A percentile compares a stretch with the other conserved stretches of the same genome.
phyloP scores from a whole-genome alignment of 2,797 vertebrate species.

The Cephalopachus bancanus region DNA sequence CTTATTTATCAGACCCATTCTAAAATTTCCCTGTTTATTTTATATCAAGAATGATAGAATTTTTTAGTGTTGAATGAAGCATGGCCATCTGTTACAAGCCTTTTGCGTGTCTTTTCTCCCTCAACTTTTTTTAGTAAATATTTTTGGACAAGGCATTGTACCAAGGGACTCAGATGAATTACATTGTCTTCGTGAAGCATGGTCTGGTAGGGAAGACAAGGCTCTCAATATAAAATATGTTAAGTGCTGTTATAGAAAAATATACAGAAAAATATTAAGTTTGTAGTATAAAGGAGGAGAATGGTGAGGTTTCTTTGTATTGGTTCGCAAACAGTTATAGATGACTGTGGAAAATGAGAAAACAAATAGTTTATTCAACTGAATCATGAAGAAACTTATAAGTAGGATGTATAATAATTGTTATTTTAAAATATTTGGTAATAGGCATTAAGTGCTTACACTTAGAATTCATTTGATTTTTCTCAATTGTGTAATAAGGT shows the following conservation, averaged over 20 bases:
- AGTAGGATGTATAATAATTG: background rate
- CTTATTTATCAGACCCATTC: background rate
- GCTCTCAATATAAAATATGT: background rate
- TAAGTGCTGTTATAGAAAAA: background rate
- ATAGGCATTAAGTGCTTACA: background rate
- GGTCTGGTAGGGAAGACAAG: background rate
- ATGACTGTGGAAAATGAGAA: background rate
- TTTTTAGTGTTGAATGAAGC: background rate
- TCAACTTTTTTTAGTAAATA: slow-evolving; percentile 12
- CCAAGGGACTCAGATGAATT: background rate
- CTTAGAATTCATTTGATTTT: background rate
- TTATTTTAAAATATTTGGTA: background rate
- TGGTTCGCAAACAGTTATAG: background rate
- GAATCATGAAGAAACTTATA: background rate
- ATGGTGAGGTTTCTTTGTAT: background rate
- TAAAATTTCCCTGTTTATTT: background rate
- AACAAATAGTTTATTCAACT: background rate
- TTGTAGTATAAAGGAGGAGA: background rate
- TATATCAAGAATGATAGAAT: background rate
- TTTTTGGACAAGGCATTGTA: background rate
- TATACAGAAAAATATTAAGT: background rate
- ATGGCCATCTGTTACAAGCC: background rate
- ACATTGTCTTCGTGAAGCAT: background rate
- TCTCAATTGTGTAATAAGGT: background rate
- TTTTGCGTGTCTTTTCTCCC: background rate